phyloP scores from a whole-genome alignment of 2,113 vertebrate species.

The Pycnonotus jocosus region DNA sequence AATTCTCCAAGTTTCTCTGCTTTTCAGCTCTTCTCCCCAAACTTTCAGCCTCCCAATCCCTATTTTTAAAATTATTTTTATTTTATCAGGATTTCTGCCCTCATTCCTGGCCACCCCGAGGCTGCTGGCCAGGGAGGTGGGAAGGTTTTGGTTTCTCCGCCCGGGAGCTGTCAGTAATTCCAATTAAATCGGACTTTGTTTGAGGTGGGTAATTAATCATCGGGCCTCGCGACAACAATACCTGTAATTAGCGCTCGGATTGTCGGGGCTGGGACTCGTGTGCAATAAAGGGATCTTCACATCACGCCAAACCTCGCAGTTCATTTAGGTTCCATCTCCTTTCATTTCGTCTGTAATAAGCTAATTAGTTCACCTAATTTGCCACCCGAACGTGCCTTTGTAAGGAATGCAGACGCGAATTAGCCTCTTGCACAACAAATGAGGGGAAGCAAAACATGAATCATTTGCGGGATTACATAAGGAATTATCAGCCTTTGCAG shows the following conservation, averaged over 20 bases:
- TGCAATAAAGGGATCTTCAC: slow-evolving; percentile 45
- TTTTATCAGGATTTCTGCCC: neutral
- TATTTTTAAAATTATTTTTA: neutral
- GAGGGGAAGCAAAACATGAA: slow-evolving; percentile 32
- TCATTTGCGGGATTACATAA: slow-evolving; percentile 30
- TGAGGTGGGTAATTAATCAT: slow-evolving; percentile 38
- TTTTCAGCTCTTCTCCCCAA: neutral
- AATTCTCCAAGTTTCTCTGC: neutral
- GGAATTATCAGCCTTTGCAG: neutral
- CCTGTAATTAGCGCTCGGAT: slow-evolving; percentile 35
- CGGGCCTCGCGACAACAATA: neutral
- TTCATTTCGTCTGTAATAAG: slow-evolving; percentile 55
- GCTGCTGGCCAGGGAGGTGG: neutral
- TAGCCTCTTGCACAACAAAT: slow-evolving; percentile 43
- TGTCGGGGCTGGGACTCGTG: neutral
- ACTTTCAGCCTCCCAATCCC: neutral
- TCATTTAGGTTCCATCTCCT: slow-evolving; percentile 58
- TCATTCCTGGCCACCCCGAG: neutral
- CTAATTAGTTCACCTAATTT: slow-evolving; percentile 62
- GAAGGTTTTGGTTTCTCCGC: neutral
- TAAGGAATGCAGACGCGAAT: slow-evolving; percentile 42
- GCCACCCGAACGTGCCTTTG: slow-evolving; percentile 38
- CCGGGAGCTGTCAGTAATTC: neutral
- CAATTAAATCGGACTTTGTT: slow-evolving; percentile 2
- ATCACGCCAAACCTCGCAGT: slow-evolving; percentile 55